phyloP scores from a whole-genome alignment of 2,888 invertebrate genomes.

The Lymantria monacha region DNA sequence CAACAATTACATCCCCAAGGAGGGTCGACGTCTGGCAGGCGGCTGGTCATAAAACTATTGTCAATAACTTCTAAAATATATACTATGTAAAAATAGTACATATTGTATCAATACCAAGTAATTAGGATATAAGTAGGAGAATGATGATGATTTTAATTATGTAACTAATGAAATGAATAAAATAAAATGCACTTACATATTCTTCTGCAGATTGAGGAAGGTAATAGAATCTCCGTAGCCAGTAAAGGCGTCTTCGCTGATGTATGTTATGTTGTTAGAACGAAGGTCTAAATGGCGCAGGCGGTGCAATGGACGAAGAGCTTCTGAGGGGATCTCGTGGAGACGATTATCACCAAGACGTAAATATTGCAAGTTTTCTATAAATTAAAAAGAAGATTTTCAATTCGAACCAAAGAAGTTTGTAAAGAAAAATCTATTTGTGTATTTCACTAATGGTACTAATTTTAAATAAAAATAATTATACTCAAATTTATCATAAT shows the following conservation, averaged over 20 bases:
- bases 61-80: no score
- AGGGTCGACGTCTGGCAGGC: no score
- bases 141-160: no score
- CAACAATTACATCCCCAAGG: no score
- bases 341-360: slow-evolving; percentile 94
- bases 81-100: no score
- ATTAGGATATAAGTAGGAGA: no score
- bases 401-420: not conserved
- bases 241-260: slow-evolving; percentile 93
- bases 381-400: slow-evolving; percentile 29
- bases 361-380: slow-evolving; percentile 95
- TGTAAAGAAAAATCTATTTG: not conserved
- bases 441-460: not conserved
- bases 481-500: no score
- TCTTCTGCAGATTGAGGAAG: slow-evolving; percentile 95
- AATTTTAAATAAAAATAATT: no score
- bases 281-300: slow-evolving; percentile 94
- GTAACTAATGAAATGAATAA: no score
- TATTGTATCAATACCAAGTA: no score
- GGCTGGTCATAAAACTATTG: no score
- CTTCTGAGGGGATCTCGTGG: slow-evolving; percentile 92
- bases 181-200: slow-evolving; percentile 85
- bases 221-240: slow-evolving; percentile 95
- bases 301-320: slow-evolving; percentile 90
- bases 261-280: slow-evolving; percentile 92